phyloP scores from a whole-genome alignment of 2,797 vertebrate species.

The Megaceryle alcyon region DNA sequence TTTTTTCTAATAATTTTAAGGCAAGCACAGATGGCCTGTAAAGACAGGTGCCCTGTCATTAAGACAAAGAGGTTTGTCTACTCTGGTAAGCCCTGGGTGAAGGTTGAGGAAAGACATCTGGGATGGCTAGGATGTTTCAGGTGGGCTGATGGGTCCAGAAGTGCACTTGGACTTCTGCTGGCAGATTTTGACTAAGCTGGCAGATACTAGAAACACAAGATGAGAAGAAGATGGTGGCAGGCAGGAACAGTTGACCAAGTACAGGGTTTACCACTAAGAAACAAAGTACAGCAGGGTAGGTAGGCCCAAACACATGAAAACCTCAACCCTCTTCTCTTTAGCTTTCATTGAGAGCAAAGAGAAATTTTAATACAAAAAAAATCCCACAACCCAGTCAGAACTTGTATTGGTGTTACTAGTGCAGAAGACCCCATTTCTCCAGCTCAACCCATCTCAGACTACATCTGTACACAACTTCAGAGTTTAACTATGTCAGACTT shows the following conservation, averaged over 20 bases:
- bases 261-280: background rate
- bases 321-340: background rate
- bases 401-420: background rate
- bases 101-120: background rate
- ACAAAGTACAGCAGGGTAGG: background rate
- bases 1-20: background rate
- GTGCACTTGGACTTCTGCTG: background rate
- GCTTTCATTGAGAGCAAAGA: background rate
- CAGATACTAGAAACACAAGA: slow-evolving; percentile 30
- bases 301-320: background rate
- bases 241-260: background rate
- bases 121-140: background rate
- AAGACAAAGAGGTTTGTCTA: background rate
- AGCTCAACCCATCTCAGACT: background rate
- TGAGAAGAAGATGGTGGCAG: background rate
- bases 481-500: background rate
- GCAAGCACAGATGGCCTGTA: background rate
- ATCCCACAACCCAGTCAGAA: background rate
- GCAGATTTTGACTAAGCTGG: slow-evolving; percentile 6
- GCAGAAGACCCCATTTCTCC: background rate
- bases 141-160: slow-evolving; percentile 5
- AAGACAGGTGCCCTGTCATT: background rate
- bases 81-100: background rate
- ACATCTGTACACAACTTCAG: background rate
- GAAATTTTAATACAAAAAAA: background rate